Conservation (phyloP, 2,797 vertebrate species). For the Squalus acanthias region DNA sequence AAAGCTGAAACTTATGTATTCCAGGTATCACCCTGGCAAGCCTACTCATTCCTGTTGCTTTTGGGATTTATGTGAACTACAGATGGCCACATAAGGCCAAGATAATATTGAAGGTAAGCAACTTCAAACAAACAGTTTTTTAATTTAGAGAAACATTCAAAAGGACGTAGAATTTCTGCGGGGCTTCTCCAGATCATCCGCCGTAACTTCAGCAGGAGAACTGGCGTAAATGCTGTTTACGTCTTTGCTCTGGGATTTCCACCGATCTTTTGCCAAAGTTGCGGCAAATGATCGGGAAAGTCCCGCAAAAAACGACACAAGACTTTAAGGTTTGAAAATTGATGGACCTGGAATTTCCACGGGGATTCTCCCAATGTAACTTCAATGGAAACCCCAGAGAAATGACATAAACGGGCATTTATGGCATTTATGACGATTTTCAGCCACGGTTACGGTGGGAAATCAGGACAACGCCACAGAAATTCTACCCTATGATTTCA, state of each 20-base stretch:
- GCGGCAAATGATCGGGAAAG: background rate
- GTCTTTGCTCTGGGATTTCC: background rate
- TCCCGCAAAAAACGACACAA: background rate
- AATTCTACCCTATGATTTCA: background rate
- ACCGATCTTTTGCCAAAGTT: background rate
- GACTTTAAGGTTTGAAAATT: background rate
- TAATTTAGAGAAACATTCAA: background rate
- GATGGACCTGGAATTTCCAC: background rate
- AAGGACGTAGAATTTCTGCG: background rate
- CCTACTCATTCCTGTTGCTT: constrained; percentile 71
- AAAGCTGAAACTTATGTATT: constrained; percentile 39
- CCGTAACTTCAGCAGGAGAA: background rate
- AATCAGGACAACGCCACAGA: background rate
- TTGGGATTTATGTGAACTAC: constrained; percentile 76
- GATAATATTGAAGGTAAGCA: constrained; percentile 79
- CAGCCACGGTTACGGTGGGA: background rate
- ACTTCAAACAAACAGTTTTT: background rate
- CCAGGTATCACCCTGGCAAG: constrained; percentile 76
- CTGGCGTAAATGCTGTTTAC: background rate
- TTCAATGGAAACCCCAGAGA: background rate
- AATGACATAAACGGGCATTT: background rate
- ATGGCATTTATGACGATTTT: background rate
- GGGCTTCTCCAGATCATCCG: background rate
- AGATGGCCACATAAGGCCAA: constrained; percentile 74
- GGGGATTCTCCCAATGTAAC: background rate